These are phyloP conservation scores for Hyla sarda DNA, from an alignment of 2,113 vertebrate genomes.

Conservation along the genomic window DNA sequence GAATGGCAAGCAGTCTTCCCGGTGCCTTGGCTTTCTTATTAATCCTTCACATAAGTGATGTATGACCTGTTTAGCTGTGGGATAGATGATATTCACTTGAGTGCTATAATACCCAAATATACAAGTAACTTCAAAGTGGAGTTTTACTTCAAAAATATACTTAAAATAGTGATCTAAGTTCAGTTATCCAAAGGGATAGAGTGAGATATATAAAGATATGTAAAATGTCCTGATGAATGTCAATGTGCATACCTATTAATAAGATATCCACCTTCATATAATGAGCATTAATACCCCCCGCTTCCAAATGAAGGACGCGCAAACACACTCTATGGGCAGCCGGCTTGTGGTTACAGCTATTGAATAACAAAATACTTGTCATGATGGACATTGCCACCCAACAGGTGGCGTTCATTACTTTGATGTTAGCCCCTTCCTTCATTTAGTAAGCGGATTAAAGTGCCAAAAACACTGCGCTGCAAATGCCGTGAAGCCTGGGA, in stretches of 20 bases:
- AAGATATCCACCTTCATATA: not conserved
- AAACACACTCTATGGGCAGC: not conserved
- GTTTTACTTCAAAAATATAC: not conserved
- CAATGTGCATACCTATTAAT: conserved; percentile 2
- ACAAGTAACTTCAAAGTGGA: not conserved
- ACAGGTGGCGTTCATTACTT: conserved; percentile 6
- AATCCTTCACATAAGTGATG: not conserved
- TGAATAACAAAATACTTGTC: conserved; percentile 9
- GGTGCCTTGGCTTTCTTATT: not conserved
- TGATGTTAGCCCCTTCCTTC: not conserved
- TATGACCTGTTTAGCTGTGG: too few relatives aligned
- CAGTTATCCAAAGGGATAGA: not conserved
- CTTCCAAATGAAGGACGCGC: not conserved
- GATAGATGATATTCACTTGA: not conserved
- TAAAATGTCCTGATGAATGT: conserved; percentile 21
- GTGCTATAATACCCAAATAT: not conserved
- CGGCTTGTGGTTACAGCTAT: conserved; percentile 9
- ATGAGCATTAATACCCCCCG: conserved; percentile 9
- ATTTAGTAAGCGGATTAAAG: not conserved
- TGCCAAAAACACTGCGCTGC: not conserved
- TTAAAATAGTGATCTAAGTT: conserved; percentile 25
- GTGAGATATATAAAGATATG: conserved; percentile 16
- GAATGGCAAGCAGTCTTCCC: not conserved
- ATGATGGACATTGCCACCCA: not conserved
- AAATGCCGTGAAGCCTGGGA: not conserved